These are phyloP conservation scores for Actenoides lindsayi DNA, from an alignment of 2,113 vertebrate genomes.

Conservation along the genomic window DNA sequence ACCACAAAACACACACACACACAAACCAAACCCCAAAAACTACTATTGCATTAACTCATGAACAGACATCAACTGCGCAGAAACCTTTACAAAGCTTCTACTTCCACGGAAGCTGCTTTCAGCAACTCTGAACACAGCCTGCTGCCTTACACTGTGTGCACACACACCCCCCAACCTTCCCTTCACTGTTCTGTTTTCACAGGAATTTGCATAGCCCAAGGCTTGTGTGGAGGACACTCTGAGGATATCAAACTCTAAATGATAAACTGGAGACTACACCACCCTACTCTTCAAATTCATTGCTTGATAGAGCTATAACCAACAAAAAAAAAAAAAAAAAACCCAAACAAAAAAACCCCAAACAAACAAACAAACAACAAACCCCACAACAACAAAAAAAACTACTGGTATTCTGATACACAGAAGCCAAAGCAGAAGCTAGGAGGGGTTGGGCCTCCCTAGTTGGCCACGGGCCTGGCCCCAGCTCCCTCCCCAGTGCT, in stretches of 20 bases:
- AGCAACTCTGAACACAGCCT: neutral
- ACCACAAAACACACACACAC: no score
- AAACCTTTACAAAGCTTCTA: neutral
- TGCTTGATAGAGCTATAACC: neutral
- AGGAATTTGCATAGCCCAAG: neutral
- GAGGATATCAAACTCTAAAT: neutral
- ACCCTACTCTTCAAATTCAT: neutral
- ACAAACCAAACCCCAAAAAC: neutral
- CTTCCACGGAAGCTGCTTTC: neutral
- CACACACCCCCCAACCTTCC: neutral
- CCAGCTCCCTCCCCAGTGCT: neutral
- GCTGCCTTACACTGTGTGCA: neutral
- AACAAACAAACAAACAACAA: no score
- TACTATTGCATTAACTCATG: neutral
- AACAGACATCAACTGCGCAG: neutral
- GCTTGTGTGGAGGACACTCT: rapidly evolving
- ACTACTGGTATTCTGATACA: neutral
- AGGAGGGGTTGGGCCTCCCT: neutral
- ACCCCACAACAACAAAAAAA: no score
- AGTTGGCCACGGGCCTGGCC: neutral
- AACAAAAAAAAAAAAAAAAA: no score
- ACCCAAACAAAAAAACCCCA: neutral
- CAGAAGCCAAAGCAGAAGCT: neutral
- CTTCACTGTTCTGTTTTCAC: neutral
- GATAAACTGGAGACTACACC: neutral